Evolutionary conservation across 2,797 vertebrate genomes (phyloP), one percentile per base, ranked within the genome.

Genomic region (Melanotaenia pygmaea): DNA sequence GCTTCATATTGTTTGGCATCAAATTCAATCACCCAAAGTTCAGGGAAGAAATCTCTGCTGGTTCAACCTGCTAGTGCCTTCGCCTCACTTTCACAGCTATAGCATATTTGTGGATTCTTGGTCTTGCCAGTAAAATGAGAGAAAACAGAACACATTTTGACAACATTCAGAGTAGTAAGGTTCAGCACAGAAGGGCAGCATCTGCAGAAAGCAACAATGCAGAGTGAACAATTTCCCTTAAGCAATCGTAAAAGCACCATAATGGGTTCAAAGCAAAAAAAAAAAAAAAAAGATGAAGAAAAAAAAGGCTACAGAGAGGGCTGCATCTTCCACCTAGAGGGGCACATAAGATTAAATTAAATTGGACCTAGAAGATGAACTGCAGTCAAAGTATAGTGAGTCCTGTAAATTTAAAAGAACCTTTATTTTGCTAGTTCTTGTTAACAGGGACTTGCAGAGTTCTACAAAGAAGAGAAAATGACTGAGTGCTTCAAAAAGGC

Each of bases 181-280:
- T 67, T 89, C 70, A 83, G 58, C 20, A 50, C 74, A 80, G 54
- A 70, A 81, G 70, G 74, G 85, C 74, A 75, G 74, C 71, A 56
- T 85, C 67, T 67, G 70, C 70, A 82, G 18, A 77, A 62, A 57
- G 50, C 66, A 67, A 60, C 30, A 35, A 63, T 70, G 65, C 58
- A 10, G 34, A 61, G 43, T 59, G 67, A 87, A 78, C 67, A 80
- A 35, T 77, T 80, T 68, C 45, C 86, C 68, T 86, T 38, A 59
- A 59, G 83, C 81, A 45, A 74, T 71, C 70, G 82, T 71, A 70
- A 74, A 50, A 65, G 59, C 67, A 79, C 57, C 64, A 69, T 50
- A 34, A 73, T 72, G 24, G 4, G 45, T 68, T 78, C 53, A 70
- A 73, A 45, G 35, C 38, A 26, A 22, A 20, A 50, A 59, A 65